Conservation (phyloP, 2,888 invertebrate genomes). For the Lamellibrachia columna region DNA sequence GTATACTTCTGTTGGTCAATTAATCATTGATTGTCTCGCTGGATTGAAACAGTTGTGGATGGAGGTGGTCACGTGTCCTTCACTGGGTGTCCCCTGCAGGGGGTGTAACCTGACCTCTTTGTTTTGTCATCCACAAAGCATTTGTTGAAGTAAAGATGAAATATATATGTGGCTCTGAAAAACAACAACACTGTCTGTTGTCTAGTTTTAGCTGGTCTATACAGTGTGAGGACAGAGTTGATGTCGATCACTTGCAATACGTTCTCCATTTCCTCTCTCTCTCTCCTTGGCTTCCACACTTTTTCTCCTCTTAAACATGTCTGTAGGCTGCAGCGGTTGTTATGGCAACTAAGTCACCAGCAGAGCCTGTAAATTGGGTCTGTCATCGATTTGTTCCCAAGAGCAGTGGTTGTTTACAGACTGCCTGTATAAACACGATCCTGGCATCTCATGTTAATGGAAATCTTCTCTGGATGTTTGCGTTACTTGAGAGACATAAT, state of each 20-base stretch:
- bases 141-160: neutral
- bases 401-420: neutral
- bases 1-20: too few species aligned
- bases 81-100: neutral
- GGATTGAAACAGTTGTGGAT: neutral
- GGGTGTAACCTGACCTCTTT: neutral
- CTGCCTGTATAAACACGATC: neutral
- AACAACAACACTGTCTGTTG: too few species aligned
- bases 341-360: neutral
- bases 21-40: neutral
- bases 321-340: neutral
- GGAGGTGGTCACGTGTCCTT: neutral
- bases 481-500: neutral
- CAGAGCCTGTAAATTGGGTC: neutral
- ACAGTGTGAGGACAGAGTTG: too few species aligned
- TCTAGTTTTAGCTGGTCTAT: too few species aligned
- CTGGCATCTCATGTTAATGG: neutral
- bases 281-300: neutral
- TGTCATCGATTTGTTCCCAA: neutral
- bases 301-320: neutral
- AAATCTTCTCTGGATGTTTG: slow-evolving; percentile 6
- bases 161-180: neutral
- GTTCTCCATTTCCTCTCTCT: neutral
- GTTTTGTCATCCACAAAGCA: neutral
- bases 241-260: too few species aligned